Evolutionary conservation across 2,113 vertebrate genomes (phyloP), one percentile per base, ranked within the genome.

Genomic region (Paracanthobrama guichenoti): DNA sequence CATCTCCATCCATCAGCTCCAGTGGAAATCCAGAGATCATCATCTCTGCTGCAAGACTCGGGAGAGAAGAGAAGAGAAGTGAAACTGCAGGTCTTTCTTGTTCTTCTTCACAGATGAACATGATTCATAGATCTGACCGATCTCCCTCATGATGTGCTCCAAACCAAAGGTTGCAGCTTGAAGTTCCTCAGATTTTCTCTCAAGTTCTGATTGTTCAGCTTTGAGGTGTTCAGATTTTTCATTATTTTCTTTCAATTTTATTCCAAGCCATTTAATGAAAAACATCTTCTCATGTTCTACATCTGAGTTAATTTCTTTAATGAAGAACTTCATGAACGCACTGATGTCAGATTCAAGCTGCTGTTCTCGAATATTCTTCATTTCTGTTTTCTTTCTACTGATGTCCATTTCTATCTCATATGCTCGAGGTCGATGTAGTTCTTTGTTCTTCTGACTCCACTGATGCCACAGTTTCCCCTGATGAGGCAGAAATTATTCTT

Each of bases 51-150:
- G 50, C 50, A 6, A 53, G 50, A 53, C 50, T 53, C 16, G 50
- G 50, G 50, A 53, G 50, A 53, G 16, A 53, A 53, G 50, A 53
- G 16, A 53, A 53, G 16, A 53, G 50, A 53, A 53, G 50, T 53
- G 1, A 53, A 53, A 18, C 50, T 18, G 16, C 50, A 18, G 16
- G 0, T 53, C 50, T 53, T 53, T 53, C 16, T 53, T 53, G 50
- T 53, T 53, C 16, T 39, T 39, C 39, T 39, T 39, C 6, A 39
- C 39, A 7, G 39, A 39, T 39, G 39, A 39, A 39, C 39, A 53
- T 18, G 92, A 92, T 92, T 96, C 94, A 53, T 93, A 95, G 20
- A 95, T 93, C 86, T 96, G 95, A 44, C 92, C 92, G 1, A 78
- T 39, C 53, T 59, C 75, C 22, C 75, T 59, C 31, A 78, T 22